Conservation (phyloP, 2,797 vertebrate genomes). For the Cirrhinus mrigala region DNA sequence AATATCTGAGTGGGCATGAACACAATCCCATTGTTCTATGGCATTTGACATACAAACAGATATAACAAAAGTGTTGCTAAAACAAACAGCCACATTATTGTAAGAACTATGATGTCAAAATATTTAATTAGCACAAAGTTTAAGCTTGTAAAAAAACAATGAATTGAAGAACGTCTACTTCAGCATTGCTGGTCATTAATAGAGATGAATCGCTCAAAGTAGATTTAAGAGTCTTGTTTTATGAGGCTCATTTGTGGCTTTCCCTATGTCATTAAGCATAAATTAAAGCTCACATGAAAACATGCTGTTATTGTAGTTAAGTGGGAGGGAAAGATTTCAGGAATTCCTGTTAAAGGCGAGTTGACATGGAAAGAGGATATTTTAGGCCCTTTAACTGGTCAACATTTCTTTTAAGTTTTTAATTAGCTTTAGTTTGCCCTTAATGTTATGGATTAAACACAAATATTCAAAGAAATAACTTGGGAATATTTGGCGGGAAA, state of each 20-base stretch:
- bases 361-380: neutral
- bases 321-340: neutral
- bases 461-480: neutral
- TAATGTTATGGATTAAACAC: neutral
- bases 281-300: conserved; percentile 9
- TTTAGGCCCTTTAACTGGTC: neutral
- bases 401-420: neutral
- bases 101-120: neutral
- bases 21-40: neutral
- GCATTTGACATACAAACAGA: neutral
- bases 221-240: conserved; percentile 24
- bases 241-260: conserved; percentile 14
- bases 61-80: neutral
- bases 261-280: conserved; percentile 2
- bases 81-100: neutral
- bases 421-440: no score
- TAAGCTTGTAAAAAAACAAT: neutral
- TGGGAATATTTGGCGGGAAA: neutral
- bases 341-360: neutral
- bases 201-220: neutral
- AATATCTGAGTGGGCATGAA: neutral
- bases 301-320: neutral
- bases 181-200: neutral
- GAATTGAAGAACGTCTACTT: neutral
- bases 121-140: neutral